A percentile compares a stretch with the other conserved stretches of the same genome.
phyloP scores from a whole-genome alignment of 2,113 vertebrate genomes.

The Agelaius tricolor region DNA sequence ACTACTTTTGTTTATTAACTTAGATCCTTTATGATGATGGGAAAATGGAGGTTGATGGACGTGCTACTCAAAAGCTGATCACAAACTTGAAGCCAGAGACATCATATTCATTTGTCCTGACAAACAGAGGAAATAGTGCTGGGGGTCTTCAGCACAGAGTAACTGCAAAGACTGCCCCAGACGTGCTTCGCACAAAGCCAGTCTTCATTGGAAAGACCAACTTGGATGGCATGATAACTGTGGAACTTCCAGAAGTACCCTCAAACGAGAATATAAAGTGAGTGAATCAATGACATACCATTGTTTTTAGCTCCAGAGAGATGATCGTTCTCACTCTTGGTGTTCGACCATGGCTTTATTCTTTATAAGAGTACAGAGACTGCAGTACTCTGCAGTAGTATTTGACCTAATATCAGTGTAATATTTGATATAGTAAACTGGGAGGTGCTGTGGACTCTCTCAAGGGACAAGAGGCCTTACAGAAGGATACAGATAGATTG shows the following conservation, averaged over 20 bases:
- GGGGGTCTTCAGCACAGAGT: constrained; percentile 96
- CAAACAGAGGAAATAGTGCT: constrained; percentile 96
- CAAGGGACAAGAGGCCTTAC: not conserved
- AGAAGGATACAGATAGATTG: not conserved
- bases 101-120: constrained; percentile 95
- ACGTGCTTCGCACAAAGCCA: constrained; percentile 92
- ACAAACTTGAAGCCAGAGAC: constrained; percentile 96
- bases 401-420: not conserved
- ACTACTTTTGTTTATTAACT: not conserved
- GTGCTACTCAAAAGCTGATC: constrained; percentile 94
- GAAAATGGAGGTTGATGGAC: constrained; percentile 96
- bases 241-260: constrained; percentile 90
- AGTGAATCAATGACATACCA: not conserved
- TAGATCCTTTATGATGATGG: constrained; percentile 99
- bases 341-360: not conserved
- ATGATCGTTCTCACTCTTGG: not conserved
- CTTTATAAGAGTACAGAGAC: not conserved
- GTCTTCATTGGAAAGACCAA: constrained; percentile 92
- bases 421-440: not conserved
- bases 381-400: not conserved
- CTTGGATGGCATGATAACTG: constrained; percentile 93
- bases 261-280: constrained; percentile 91
- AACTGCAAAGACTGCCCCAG: constrained; percentile 92
- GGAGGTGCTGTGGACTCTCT: not conserved
- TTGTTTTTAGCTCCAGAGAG: not conserved